Evolutionary conservation across 1,140 invertebrate genomes (phyloP).

Genomic region (Aphaenogaster floridana): DNA sequence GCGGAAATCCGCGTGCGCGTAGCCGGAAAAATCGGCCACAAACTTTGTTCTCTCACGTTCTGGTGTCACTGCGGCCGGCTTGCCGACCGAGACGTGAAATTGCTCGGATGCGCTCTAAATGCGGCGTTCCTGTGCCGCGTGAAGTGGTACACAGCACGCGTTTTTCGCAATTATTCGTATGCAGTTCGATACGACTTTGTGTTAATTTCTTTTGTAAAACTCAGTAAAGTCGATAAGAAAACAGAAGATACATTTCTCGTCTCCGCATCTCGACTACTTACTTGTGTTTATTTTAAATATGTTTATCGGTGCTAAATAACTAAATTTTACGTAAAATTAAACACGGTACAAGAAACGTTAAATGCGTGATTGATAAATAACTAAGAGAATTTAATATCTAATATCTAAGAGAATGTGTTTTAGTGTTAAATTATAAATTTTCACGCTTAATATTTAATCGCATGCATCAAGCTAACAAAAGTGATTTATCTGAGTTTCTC

Average conservation of each 20-base stretch:
- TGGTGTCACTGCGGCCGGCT: not conserved
- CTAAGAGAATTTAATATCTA: too few relatives aligned
- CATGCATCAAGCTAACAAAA: not conserved
- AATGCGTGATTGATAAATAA: not conserved
- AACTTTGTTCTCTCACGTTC: slow-evolving; percentile 18
- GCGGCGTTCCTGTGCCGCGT: not conserved
- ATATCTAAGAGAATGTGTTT: not conserved
- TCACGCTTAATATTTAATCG: not conserved
- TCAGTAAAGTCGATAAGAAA: not conserved
- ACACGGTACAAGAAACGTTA: not conserved
- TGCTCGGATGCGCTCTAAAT: slow-evolving; percentile 46
- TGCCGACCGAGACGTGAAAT: slow-evolving; percentile 37
- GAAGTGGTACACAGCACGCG: not conserved
- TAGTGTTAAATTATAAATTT: not conserved
- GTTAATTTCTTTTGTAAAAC: slow-evolving; percentile 5
- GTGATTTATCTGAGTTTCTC: not conserved
- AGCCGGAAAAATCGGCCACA: slow-evolving; percentile 15
- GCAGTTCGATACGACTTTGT: not conserved
- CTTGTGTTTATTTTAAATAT: not conserved
- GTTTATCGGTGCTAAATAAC: not conserved
- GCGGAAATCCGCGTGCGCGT: slow-evolving; percentile 14
- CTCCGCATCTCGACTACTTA: not conserved
- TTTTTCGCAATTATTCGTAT: slow-evolving; percentile 6
- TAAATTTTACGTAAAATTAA: not conserved
- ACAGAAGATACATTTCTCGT: not conserved